Evolutionary conservation across 2,797 vertebrate species (phyloP).

Genomic region (Ispidina lecontei): DNA sequence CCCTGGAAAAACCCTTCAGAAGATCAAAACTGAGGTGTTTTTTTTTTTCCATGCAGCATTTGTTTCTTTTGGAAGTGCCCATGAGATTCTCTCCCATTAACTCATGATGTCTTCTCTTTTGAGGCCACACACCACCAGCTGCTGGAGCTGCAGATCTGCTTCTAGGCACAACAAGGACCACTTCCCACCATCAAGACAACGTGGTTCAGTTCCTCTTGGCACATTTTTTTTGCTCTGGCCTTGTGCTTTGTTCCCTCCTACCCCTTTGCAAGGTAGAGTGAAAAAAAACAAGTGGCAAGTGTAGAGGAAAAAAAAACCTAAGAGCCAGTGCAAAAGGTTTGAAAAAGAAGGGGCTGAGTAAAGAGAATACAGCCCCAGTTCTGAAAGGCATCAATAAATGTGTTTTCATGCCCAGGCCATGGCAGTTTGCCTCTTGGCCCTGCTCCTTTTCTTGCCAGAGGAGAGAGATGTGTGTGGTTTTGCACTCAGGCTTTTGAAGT

Average conservation of each 20-base stretch:
- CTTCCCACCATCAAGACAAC: neutral
- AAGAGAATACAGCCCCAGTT: neutral
- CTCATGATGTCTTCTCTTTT: neutral
- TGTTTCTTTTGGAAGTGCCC: neutral
- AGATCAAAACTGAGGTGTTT: neutral
- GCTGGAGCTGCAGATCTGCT: neutral
- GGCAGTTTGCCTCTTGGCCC: neutral
- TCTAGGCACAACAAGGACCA: neutral
- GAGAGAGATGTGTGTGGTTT: neutral
- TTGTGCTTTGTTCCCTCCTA: neutral
- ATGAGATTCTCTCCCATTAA: neutral
- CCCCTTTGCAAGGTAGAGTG: neutral
- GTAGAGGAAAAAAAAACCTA: neutral
- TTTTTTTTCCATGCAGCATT: neutral
- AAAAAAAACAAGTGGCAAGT: slow-evolving; percentile 19
- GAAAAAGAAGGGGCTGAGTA: neutral
- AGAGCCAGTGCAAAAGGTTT: neutral
- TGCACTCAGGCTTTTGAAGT: neutral
- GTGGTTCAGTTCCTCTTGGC: neutral
- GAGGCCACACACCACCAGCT: neutral
- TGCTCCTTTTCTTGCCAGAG: neutral
- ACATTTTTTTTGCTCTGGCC: neutral
- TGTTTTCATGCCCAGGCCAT: neutral
- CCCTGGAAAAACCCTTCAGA: fast-evolving
- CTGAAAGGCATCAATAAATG: neutral